Evolutionary conservation across 1,140 invertebrate species (phyloP), one percentile per base, ranked within the genome.

Genomic region (Pachypeltis micranthus): DNA sequence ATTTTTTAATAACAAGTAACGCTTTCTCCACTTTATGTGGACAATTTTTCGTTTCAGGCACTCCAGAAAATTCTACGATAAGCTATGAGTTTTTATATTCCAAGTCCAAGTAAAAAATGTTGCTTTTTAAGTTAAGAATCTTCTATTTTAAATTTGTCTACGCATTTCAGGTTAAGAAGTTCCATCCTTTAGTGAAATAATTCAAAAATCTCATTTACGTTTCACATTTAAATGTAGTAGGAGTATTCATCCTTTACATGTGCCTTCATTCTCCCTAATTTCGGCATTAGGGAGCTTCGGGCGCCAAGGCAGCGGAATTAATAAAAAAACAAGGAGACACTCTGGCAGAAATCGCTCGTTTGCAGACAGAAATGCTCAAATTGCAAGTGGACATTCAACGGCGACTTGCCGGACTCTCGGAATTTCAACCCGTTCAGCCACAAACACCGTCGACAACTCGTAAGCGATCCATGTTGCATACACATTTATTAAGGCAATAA

Each of bases 331-430:
- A 66, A 39, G 24, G 64, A 1, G 44, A 61, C 2, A 47, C 70
- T 1, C 44, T 63, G 31, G 31, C n/a, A 12, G 31, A 66, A 47
- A 47, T 70, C 12, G 56, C 63, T 21, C 59, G 69, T 16, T 58
- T 70, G 21, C 69, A 69, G 51, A 39, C 39, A 16, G 47, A 66
- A 24, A 57, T 66, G 47, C 28, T 66, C 12, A 14, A 44, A 10
- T 47, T 70, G 7, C 69, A 72, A 44, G 55, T 61, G 14, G n/a
- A 66, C 44, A 66, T 71, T 19, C 69, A 71, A 65, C 69, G 69
- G 4, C 63, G 69, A 27, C 67, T 72, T 59, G 64, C 57, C 7
- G 68, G 65, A 1, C 16, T 47, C 44, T 34, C n/a, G 23, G 51
- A 39, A 47, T 24, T 21, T 1, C 55, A 59, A 21, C 28, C 23